Base-by-base conservation (phyloP, 2,113 vertebrate species). In the Apteryx mantelli region DNA sequence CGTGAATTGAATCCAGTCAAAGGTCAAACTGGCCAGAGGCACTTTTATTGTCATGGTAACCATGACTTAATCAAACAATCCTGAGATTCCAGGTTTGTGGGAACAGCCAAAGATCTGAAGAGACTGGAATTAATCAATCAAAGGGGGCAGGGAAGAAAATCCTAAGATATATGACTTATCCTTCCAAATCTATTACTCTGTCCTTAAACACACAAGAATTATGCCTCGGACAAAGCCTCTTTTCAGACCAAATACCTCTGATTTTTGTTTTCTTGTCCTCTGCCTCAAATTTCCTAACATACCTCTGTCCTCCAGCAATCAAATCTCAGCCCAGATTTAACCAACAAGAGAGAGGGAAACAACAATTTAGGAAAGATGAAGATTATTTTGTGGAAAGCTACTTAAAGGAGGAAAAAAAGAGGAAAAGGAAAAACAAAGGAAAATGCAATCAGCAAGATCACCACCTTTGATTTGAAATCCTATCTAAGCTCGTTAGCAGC, bases 21-120 rank as follows among this genome's bases (percentile, higher is more conserved):
- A 99, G 98, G 98, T 98, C 98, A 99, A 92, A 97, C 97, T 98
- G 98, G 98, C 98, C 98, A 98, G 98, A 99, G 99, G 98, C 98
- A 98, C 98, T 98, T 98, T 97, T 97, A 98, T 97, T 97, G 96
- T 98, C 97, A 97, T 98, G 98, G 98, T 96, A 98, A 98, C 98
- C 98, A 97, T 96, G 98, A 98, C 98, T 99, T 99, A 98, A 98
- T 98, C 98, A 99, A 99, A 99, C 99, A 99, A 98, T 98, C 97
- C 98, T 97, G 98, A 98, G 98, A 98, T 98, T 98, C 98, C 98
- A 98, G 98, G 97, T 98, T 98, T 97, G 96, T 97, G 97, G 95
- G 97, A 97, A 97, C 95, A 97, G 96, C 95, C 94, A 93, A 94
- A 96, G 97, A 96, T 96, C 96, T 97, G 97, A 97, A 97, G 96